Base-by-base conservation (phyloP, 92 coral and sea anemone species). In the Pocillopora grandis region DNA sequence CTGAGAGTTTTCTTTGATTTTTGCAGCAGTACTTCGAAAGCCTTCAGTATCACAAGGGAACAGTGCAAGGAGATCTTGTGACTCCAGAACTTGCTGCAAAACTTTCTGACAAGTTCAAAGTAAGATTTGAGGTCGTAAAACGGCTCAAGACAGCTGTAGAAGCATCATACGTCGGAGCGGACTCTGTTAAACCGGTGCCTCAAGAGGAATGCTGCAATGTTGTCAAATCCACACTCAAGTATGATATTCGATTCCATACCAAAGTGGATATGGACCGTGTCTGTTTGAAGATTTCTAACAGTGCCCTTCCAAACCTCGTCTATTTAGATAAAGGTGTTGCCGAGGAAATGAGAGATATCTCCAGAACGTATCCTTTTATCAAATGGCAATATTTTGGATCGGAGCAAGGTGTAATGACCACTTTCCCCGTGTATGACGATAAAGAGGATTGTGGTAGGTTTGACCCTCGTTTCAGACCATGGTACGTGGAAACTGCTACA, bases 301-400 rank as follows among this genome's bases (percentile, higher is more conserved):
- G 42, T 65, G 67, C 89, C 9, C 18, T 85, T 9, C 58, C 71
- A 9, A 77, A 69, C 66, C 84, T 92, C 9, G 65, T 79, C 17
- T 80, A 75, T 55, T 75, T 91, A 56, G 74, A 75, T n/a, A 69
- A 76, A 17, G 59, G 16, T 2, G 82, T 91, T 4, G 15, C 42
- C 1, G 62, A 62, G 7, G 85, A 90, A 52, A 91, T 91, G 92
- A 90, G 71, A 69, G 80, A 48, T 31, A 91, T 84, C 55, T 27
- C 76, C 5, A 76, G 76, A 48, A 21, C 67, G 12, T 77, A 82
- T 15, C 84, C 94, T 9, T 80, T 88, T n/a, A 58, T 88, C 31
- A 91, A 84, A 57, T 91, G 94, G 94, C 94, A 91, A 80, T 91
- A 91, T 56, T 91, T 91, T 72, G 94, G 90, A 10, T 91, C 94